These are phyloP conservation scores for Gnathonemus longibarbis DNA, from an alignment of 2,113 vertebrate genomes.

Conservation along the genomic window DNA sequence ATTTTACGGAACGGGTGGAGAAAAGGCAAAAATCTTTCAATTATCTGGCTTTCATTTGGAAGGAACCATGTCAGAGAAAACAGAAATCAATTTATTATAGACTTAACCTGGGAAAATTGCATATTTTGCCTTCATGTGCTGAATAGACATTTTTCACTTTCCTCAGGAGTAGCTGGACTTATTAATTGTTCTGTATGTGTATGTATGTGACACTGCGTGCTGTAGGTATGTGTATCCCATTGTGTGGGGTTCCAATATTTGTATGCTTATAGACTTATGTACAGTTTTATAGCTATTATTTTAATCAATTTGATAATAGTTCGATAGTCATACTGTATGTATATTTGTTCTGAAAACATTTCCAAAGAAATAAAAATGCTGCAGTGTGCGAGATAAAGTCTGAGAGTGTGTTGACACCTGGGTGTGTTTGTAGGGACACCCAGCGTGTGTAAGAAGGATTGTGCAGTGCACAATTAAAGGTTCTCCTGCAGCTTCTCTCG, in stretches of 20 bases:
- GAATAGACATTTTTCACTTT: slow-evolving; percentile 65
- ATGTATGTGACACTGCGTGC: slow-evolving; percentile 37
- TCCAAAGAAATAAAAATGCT: not conserved
- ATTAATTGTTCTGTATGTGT: slow-evolving; percentile 65
- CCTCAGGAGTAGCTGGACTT: slow-evolving; percentile 66
- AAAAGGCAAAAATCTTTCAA: slow-evolving; percentile 39
- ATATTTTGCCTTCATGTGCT: slow-evolving; percentile 73
- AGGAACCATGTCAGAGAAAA: slow-evolving; percentile 61
- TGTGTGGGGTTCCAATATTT: not conserved
- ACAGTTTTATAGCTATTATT: not conserved
- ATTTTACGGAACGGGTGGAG: slow-evolving; percentile 56
- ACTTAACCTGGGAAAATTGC: slow-evolving; percentile 74
- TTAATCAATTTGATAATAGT: not conserved
- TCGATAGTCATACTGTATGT: not conserved
- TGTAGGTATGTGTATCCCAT: not conserved
- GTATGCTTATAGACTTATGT: slow-evolving; percentile 16
- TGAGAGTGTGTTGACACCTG: slow-evolving; percentile 6
- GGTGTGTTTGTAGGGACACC: slow-evolving; percentile 4
- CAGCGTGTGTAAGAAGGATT: slow-evolving; percentile 31
- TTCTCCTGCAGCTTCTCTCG: slow-evolving; percentile 22
- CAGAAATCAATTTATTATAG: slow-evolving; percentile 77
- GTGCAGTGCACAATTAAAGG: slow-evolving; percentile 32
- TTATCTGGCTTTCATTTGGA: slow-evolving; percentile 27
- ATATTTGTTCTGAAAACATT: not conserved
- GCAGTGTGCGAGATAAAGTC: not conserved